Base-by-base conservation (phyloP, 64 coral and sea anemone species). In the Pocillopora verrucosa region DNA sequence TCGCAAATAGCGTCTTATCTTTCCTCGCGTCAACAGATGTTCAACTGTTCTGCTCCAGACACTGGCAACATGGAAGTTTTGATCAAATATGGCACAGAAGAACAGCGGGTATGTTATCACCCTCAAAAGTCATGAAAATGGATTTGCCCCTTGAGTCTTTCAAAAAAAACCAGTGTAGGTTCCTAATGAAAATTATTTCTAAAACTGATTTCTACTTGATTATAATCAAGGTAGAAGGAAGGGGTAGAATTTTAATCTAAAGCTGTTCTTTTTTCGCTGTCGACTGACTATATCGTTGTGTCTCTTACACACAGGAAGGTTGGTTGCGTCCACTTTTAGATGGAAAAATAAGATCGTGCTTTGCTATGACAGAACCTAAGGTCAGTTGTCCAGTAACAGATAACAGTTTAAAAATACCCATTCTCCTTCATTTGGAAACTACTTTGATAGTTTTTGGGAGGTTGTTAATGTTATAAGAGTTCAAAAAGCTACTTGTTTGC, bases 21-120 rank as follows among this genome's bases (percentile, higher is more conserved):
- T 3, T 60, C 57, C 14, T 58, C 24, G 10, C 61, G 19, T 72
- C 19, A 13, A 25, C 70, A 99, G 97, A 75, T 95, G 34, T 99
- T 99, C 73, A 99, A 99, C 79, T 99, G 97, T 90, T 99, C 97
- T 13, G 93, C 97, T 25, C 97, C 97, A 19, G 97, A 99, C 74
- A 99, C 97, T 5, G 97, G 97, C 60, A 99, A 99, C 80, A 99
- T 99, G 97, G 97, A 99, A 89, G 97, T 99, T 38, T 65, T 99
- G 2, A 95, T 99, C 60, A 89, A 89, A 73, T 99, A 99, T 58
- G 97, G 97, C 59, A 91, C 97, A 13, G 62, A 93, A 26, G 65
- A 95, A 16, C 97, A 99, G 86, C 95, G 93, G 94, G 97, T 99
- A 90, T 25, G 22, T 34, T 26, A 22, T 17, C 60, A 11, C 4